Conservation (phyloP, 1,140 invertebrate species). For the Brachionus rotundiformis region DNA sequence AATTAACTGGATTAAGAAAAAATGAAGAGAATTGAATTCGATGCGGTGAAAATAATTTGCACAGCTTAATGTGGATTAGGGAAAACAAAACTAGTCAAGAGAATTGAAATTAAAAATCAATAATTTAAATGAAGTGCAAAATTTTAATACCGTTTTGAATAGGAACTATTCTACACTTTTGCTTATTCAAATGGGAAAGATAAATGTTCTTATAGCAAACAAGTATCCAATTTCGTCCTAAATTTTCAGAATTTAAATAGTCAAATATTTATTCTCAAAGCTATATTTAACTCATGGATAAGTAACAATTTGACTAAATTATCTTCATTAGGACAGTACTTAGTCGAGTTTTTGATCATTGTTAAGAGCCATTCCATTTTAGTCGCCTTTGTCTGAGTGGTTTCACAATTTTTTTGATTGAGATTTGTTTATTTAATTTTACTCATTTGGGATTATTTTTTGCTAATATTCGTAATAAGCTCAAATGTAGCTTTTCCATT, state of each 20-base stretch:
- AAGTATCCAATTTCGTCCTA: not conserved
- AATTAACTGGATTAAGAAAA: constrained; percentile 2
- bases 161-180: not conserved
- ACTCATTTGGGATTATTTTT: not conserved
- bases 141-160: constrained; percentile 6
- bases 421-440: constrained; percentile 5
- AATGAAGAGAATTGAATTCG: not conserved
- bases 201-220: not conserved
- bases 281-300: not conserved
- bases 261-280: constrained; percentile 8
- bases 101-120: constrained; percentile 3
- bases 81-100: constrained; percentile 13
- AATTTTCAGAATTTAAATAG: constrained; percentile 11
- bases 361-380: not conserved
- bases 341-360: not conserved
- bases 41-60: constrained; percentile 18
- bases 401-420: not conserved
- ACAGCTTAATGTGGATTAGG: constrained; percentile 3
- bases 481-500: not conserved
- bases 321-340: not conserved
- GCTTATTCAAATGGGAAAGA: constrained; percentile 1
- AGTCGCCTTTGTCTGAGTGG: not conserved
- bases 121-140: constrained; percentile 9
- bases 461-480: not conserved
- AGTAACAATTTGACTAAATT: constrained; percentile 9